Percentiles rank a stretch among this genome's conserved stretches.
These are phyloP conservation scores for Podarcis siculus DNA, from an alignment of 2,797 vertebrate species.

Conservation along the genomic window DNA sequence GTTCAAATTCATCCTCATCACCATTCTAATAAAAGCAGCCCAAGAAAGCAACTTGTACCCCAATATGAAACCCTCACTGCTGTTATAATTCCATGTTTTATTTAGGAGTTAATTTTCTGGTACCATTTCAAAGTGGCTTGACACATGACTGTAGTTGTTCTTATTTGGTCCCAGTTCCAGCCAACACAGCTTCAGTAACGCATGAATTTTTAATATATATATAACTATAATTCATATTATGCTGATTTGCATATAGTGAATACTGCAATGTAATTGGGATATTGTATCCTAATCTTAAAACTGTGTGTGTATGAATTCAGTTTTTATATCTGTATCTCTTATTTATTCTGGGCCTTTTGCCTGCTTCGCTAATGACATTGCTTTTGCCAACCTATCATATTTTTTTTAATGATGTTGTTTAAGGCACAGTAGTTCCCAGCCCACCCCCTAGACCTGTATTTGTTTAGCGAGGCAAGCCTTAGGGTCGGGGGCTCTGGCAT, in stretches of 20 bases:
- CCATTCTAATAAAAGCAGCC: neutral
- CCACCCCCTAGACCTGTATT: too few relatives aligned
- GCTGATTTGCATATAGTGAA: neutral
- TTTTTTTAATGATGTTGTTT: neutral
- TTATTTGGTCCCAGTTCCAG: neutral
- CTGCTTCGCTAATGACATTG: neutral
- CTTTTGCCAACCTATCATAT: neutral
- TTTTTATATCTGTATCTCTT: neutral
- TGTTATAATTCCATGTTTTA: neutral
- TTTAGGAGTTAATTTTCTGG: neutral
- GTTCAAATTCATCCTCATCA: neutral
- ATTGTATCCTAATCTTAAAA: neutral
- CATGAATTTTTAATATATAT: neutral
- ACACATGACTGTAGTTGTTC: neutral
- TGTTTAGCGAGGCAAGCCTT: neutral
- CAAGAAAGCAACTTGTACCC: neutral
- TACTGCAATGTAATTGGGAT: neutral
- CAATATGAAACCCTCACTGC: neutral
- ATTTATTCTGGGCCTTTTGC: neutral
- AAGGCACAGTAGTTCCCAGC: neutral
- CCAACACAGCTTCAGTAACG: neutral
- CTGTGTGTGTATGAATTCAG: neutral
- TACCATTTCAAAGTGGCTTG: neutral
- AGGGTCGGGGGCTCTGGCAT: neutral
- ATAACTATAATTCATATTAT: too few relatives aligned